Base-by-base conservation (phyloP, 2,888 invertebrate genomes). In the Cepaea hortensis region DNA sequence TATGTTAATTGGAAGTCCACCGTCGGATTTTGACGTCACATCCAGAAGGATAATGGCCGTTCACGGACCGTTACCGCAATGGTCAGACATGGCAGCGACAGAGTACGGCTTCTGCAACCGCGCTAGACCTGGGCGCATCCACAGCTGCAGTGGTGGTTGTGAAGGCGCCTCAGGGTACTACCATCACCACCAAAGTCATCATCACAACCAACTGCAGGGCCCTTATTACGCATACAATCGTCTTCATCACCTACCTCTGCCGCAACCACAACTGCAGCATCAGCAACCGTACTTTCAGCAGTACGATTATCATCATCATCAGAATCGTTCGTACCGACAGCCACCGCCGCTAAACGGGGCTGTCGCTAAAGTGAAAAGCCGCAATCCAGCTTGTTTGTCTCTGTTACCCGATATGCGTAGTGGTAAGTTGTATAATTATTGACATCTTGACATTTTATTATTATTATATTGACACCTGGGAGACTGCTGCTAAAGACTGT, bases 41-140 rank as follows among this genome's bases (percentile, higher is more conserved):
- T 13, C 35, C 50, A 62, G 62, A 46, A 50, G 75, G 5, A 65
- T 73, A 3, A 81, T 85, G 85, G 73, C 85, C 20, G 81, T 85
- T 15, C 85, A 80, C 4, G 61, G 81, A 35, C 23, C 70, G 2
- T 15, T 62, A 1, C 80, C 18, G 20, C 80, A 81, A 81, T 85
- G 85, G 85, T 73, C 85, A 9, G 75, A 73, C 62, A 73, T 85
- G 46, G 48, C 73, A 9, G 55, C 55, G 6, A 35, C 72, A 0
- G 81, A 75, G 62, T 18, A 79, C 70, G 68, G 50, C 61, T 61
- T 62, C 61, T 15, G 55, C 79, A 79, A 61, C 62, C 73, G 85
- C 3, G 61, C n/a, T 55, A 50, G 50, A 55, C 55, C 4, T 2
- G 77, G 11, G 9, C 9, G n/a, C 55, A 48, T 35, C n/a, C 15